phyloP scores from a whole-genome alignment of 2,797 vertebrate genomes.

The Myotis pilosus region DNA sequence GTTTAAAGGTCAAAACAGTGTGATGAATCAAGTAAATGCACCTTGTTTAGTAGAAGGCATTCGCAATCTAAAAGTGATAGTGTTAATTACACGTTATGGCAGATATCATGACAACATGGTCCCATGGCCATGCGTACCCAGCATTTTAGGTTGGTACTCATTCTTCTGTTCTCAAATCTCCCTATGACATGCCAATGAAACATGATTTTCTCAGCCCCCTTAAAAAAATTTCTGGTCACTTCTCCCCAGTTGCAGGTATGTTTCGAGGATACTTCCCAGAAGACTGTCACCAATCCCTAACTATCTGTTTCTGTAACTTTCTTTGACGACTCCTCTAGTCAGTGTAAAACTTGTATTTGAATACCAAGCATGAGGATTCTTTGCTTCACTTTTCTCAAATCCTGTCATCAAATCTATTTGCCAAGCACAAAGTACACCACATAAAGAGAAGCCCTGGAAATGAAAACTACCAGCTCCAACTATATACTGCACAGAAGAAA shows the following conservation, averaged over 20 bases:
- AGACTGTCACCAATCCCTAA: not conserved
- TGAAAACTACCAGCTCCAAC: not conserved
- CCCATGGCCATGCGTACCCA: not conserved
- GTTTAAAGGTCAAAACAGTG: not conserved
- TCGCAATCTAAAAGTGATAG: not conserved
- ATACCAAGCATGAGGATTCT: not conserved
- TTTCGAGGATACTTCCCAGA: not conserved
- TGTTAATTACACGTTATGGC: not conserved
- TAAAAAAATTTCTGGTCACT: not conserved
- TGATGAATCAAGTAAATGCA: not conserved
- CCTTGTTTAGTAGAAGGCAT: not conserved
- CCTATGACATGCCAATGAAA: not conserved
- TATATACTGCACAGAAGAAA: not conserved
- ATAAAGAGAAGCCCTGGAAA: not conserved
- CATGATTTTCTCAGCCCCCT: not conserved
- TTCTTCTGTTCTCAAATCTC: not conserved
- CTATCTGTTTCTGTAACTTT: not conserved
- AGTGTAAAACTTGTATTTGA: slow-evolving; percentile 22
- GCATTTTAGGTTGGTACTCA: not conserved
- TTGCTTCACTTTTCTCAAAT: slow-evolving; percentile 29
- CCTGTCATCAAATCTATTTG: slow-evolving; percentile 15
- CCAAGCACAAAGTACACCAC: slow-evolving; percentile 12
- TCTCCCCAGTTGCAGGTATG: not conserved
- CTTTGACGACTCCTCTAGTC: not conserved
- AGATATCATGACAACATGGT: not conserved